Base-by-base conservation (phyloP, 2,797 vertebrate genomes). In the Paedocypris micromegethes region DNA sequence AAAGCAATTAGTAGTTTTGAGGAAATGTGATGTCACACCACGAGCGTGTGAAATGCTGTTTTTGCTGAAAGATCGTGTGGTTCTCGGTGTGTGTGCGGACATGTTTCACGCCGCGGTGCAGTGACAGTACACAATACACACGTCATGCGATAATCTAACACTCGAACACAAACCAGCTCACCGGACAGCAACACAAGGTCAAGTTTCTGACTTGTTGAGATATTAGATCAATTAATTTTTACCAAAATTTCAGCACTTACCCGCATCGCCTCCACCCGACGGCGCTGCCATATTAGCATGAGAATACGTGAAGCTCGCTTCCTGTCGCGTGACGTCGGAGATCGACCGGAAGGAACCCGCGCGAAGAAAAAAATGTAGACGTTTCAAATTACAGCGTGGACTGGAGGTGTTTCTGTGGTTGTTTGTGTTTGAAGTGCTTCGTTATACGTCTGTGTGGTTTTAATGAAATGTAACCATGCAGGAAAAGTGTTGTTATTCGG, bases 211-310 rank as follows among this genome's bases (percentile, higher is more conserved):
- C 52, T 57, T 57, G 23, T 23, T 23, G 23, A 23, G 23, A 23
- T 23, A 23, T 23, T 23, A 23, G 23, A 23, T 23, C 23, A 23
- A 23, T 23, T 23, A 23, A 1, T 23, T 56, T 56, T 45, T 5
- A 9, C 40, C 42, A 45, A 42, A n/a, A 47, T 50, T 47, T 9
- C 56, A 4, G 43, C 9, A 68, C 38, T 68, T 64, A 88, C 88
- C 86, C 79, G 77, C 80, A 58, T 79, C 82, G 73, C 75, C 79
- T 69, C 76, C 86, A 77, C 79, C 88, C 58, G 79, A 78, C 60
- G 74, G 72, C 39, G 85, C 79, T 80, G 90, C 88, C 89, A 91
- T 91, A 78, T 89, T 90, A 77, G 70, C 66, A 5, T 48, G 49
- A 71, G 69, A 75, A 78, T 68, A 78, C 63, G 73, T 37, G 46